Percentiles rank a stretch among this genome's conserved stretches.
Conservation (phyloP, 2,888 invertebrate genomes). For the Cactoblastis cactorum region DNA sequence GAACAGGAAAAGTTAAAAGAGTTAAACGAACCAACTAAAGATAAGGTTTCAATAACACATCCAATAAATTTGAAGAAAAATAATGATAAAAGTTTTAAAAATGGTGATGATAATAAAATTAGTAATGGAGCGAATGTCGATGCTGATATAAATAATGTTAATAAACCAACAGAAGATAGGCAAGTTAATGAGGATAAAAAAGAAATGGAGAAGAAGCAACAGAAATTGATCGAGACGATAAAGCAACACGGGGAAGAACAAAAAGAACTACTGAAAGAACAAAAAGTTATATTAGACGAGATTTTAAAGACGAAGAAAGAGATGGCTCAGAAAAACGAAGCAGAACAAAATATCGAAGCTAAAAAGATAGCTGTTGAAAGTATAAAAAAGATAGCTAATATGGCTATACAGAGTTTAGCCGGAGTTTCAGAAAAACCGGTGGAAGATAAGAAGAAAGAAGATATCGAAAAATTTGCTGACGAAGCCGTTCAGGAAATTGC, state of each 20-base stretch:
- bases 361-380: slow-evolving; percentile 74
- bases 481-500: slow-evolving; percentile 71
- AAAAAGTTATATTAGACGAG: slow-evolving; percentile 81
- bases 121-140: not conserved
- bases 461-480: slow-evolving; percentile 50
- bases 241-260: slow-evolving; percentile 85
- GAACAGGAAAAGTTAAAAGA: slow-evolving; percentile 7
- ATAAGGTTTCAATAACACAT: slow-evolving; percentile 50
- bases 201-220: slow-evolving; percentile 56
- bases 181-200: slow-evolving; percentile 34
- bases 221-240: slow-evolving; percentile 80
- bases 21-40: slow-evolving; percentile 12
- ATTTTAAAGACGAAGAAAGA: slow-evolving; percentile 78
- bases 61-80: slow-evolving; percentile 56
- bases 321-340: slow-evolving; percentile 61
- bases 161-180: slow-evolving; percentile 27
- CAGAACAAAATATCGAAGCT: slow-evolving; percentile 54
- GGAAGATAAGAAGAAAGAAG: slow-evolving; percentile 38
- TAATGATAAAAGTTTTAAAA: slow-evolving; percentile 37
- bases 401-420: slow-evolving; percentile 66
- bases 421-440: slow-evolving; percentile 59
- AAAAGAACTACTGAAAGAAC: slow-evolving; percentile 83
- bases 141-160: slow-evolving; percentile 14
- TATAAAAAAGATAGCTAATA: slow-evolving; percentile 70
- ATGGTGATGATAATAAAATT: slow-evolving; percentile 26